Evolutionary conservation across 2,113 vertebrate species (phyloP), one percentile per base, ranked within the genome.

Genomic region (Alosa alosa): DNA sequence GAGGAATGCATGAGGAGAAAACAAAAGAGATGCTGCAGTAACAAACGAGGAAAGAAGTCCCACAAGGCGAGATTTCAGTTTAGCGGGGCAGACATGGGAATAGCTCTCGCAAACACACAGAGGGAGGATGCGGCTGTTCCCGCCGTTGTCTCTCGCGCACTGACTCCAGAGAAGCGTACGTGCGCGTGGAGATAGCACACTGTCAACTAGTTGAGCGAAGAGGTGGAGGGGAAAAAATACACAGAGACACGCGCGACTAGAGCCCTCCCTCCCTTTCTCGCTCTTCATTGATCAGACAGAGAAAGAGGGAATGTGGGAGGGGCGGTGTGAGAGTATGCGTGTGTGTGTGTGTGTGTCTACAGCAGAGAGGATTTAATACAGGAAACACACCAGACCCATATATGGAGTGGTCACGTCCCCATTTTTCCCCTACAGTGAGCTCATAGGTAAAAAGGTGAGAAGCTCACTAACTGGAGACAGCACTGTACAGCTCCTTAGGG

Each of bases 261-360:
- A 81, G 41, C 75, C 75, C 46, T 17, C 72, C 45, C 85, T 82
- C 57, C 47, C 83, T 41, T 84, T 39, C 50, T 81, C 45, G 45
- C 84, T 72, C 82, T 85, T 91, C 93, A 93, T 92, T 94, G 92
- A 95, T 92, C 87, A 88, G 82, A 84, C 83, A 36, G 25, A 41
- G 64, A 86, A 87, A 86, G 88, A 82, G 87, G 83, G 87, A 85
- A 82, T 85, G 85, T 55, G 88, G 90, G 88, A 83, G 82, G 84
- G 82, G 72, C 44, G 83, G 8, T 60, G 20, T 82, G 83, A 84
- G 85, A 75, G 46, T 81, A 41, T 83, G 60, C 83, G 81, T 81
- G 86, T 45, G 68, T 68, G 47, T 72, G 82, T 81, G 84, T 86
- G 57, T 87, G 46, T 49, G 22, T 46, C 10, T 52, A 52, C 50